Evolutionary conservation across 2,797 vertebrate species (phyloP).

Genomic region (Acridotheres tristis): DNA sequence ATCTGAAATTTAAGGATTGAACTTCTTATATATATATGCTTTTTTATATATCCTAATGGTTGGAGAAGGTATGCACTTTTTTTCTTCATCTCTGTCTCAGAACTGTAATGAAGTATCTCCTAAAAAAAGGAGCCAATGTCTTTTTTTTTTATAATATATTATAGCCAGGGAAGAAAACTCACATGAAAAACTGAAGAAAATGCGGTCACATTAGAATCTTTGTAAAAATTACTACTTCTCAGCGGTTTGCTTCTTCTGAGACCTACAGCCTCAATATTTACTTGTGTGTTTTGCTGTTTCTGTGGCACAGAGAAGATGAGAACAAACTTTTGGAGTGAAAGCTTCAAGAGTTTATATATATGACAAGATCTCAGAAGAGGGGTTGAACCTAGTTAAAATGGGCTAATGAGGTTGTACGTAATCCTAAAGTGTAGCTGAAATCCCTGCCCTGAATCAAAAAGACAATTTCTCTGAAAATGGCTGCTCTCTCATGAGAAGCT

Average conservation of each 20-base stretch:
- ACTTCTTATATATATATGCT: background rate
- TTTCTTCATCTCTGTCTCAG: background rate
- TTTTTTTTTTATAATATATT: background rate
- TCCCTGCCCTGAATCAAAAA: background rate
- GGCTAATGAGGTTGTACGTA: background rate
- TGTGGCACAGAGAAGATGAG: background rate
- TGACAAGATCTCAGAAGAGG: background rate
- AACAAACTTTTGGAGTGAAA: background rate
- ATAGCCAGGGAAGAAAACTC: background rate
- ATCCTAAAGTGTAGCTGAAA: background rate
- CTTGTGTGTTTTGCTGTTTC: background rate
- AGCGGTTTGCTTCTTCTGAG: background rate
- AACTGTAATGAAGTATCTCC: background rate
- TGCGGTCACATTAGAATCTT: background rate
- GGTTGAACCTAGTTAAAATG: background rate
- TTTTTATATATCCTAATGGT: background rate
- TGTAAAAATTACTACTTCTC: background rate
- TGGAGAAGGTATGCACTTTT: background rate
- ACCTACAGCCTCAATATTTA: background rate
- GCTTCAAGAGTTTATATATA: background rate
- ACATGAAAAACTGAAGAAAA: background rate
- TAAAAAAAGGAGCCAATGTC: background rate
- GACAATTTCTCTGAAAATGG: background rate
- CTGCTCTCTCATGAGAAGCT: background rate
- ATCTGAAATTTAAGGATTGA: background rate